Evolutionary conservation across 2,113 vertebrate genomes (phyloP), one percentile per base, ranked within the genome.

Genomic region (Vidua macroura): DNA sequence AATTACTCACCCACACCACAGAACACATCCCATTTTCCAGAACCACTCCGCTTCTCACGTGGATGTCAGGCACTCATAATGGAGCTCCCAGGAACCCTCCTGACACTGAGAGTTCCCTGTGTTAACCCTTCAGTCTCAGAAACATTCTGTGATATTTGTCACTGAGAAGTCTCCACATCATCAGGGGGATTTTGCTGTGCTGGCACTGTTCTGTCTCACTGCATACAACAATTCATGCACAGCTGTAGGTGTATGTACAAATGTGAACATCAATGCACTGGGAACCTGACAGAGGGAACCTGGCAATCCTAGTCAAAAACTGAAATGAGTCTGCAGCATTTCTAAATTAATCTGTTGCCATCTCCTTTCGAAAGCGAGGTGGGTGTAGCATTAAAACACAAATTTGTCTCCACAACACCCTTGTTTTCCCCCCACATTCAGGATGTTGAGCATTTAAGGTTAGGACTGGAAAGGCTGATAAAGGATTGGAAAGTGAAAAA

Each of bases 11-110:
- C 82, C 83, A 67, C 58, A 31, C 76, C 88, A 52, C 91, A 55
- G 72, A 87, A 74, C 55, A 49, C 66, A 56, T 41, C 77, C 25
- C 90, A 62, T 46, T 76, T 85, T 68, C 91, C 95, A 96, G 73
- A 95, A 79, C 25, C 31, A 25, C 53, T 83, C 46, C 10, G 53
- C 11, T 9, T 20, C 7, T 86, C 91, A 18, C n/a, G 44, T 5
- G 28, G 55, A 44, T 72, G 43, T 48, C 9, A 41, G 60, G 11
- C 22, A 24, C 74, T 70, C 55, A 43, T 28, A 27, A 12, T 1
- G 15, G 35, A 72, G 60, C 31, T 86, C 66, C 66, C 33, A 41
- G 9, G 6, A 73, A 73, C 60, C 52, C 10, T n/a, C 64, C 52
- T 84, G 22, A 60, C 68, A 53, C 55, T 18, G n/a, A 6, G 24